These are phyloP conservation scores for Odocoileus virginianus DNA, from an alignment of 2,113 vertebrate species.

Conservation along the genomic window DNA sequence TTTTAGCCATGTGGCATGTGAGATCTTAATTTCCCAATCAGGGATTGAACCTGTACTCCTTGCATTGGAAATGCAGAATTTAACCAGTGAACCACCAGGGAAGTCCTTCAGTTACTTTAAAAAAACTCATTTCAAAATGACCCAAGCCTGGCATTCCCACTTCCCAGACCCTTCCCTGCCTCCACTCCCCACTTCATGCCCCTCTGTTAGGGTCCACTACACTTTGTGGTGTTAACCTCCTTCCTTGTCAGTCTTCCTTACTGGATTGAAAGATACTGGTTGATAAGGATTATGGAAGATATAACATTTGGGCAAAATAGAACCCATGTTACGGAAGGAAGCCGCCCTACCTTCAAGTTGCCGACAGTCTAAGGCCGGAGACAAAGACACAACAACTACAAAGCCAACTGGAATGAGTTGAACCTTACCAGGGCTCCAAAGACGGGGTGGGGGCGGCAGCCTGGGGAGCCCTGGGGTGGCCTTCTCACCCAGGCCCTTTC, in stretches of 20 bases:
- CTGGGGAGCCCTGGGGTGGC: background rate
- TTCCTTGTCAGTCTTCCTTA: background rate
- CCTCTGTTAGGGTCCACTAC: background rate
- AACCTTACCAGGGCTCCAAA: background rate
- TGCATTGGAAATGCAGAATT: background rate
- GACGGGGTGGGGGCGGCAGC: background rate
- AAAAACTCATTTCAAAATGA: background rate
- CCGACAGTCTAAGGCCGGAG: background rate
- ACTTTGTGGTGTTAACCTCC: background rate
- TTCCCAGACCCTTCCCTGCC: background rate
- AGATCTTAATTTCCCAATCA: background rate
- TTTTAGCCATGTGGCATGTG: background rate
- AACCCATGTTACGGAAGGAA: background rate
- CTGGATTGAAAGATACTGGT: background rate
- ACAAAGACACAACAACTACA: background rate
- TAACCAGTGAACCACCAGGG: background rate
- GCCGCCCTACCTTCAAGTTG: background rate
- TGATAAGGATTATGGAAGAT: background rate
- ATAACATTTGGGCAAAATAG: background rate
- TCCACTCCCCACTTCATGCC: background rate
- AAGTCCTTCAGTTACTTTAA: background rate
- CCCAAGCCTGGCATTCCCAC: background rate
- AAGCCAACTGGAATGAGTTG: background rate
- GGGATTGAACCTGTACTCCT: background rate
- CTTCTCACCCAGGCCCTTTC: background rate